Base-by-base conservation (phyloP, 2,888 invertebrate species). In the Amiota mariae region DNA sequence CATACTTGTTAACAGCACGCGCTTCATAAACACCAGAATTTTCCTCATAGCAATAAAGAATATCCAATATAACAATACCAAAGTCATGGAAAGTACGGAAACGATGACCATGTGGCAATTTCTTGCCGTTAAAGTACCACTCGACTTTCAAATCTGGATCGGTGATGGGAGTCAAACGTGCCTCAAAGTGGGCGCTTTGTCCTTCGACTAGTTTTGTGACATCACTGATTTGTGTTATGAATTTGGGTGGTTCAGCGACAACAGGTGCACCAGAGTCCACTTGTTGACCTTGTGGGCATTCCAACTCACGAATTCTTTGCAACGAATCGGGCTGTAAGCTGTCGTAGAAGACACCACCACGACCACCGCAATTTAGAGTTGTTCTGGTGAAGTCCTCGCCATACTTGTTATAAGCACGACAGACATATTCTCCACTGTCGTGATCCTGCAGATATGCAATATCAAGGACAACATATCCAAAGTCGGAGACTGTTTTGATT, bases 11-110 rank as follows among this genome's bases (percentile, higher is more conserved):
- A 20, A 94, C 93, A 54, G 98, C 98, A 84, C 97, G 93, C 88
- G 98, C 98, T 91, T 98, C 97, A 88, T 98, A 98, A 75, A 94
- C 94, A 70, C 98, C 98, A 63, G 96, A 96, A 89, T 98, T 98
- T 91, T 98, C 97, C 90, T 97, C 98, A 88, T 98, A 98, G 87
- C 97, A 98, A 87, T 98, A 98, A 54, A 97, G 90, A 82, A 98
- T 98, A 87, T 98, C 98, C 87, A 98, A 92, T 82, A 98, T 97
- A 68, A 98, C 98, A 86, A 97, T 96, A 76, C 98, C 98, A 89
- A 98, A 98, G 88, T 98, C 98, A 88, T 98, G 97, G 94, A 98
- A 97, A 72, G 98, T 98, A 82, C 98, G 94, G 90, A 98, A 99
- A 80, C 99, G 94, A 90, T 98, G 98, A 70, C 98, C 99, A 90